These are phyloP conservation scores for Steinernema hermaphroditum DNA, from an alignment of 2,888 invertebrate genomes.

Conservation along the genomic window DNA sequence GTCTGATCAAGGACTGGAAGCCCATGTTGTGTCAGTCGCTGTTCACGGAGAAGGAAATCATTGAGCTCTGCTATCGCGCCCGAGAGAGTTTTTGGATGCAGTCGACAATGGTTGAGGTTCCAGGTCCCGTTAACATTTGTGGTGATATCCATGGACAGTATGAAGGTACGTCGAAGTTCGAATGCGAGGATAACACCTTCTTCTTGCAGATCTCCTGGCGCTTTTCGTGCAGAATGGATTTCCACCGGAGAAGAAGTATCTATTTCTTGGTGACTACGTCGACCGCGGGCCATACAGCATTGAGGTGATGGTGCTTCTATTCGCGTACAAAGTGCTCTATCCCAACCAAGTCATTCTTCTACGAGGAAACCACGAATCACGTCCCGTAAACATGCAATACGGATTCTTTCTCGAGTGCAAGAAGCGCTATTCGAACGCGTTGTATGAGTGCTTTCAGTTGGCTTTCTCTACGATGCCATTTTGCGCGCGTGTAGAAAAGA, in stretches of 20 bases:
- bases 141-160: slow-evolving; percentile 98
- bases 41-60: slow-evolving; percentile 51
- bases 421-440: slow-evolving; percentile 72
- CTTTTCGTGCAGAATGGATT: slow-evolving; percentile 57
- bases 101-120: slow-evolving; percentile 69
- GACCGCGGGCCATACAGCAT: slow-evolving; percentile 86
- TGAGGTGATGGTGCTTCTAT: slow-evolving; percentile 74
- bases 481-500: slow-evolving; percentile 87
- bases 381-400: slow-evolving; percentile 72
- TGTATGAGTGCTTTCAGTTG: slow-evolving; percentile 57
- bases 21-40: slow-evolving; percentile 40
- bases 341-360: slow-evolving; percentile 85
- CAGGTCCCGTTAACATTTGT: slow-evolving; percentile 95
- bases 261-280: slow-evolving; percentile 94
- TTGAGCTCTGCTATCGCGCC: slow-evolving; percentile 55
- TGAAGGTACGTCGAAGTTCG: too few relatives aligned
- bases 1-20: slow-evolving; percentile 35
- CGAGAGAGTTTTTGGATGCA: slow-evolving; percentile 56
- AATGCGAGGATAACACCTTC: too few relatives aligned
- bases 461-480: slow-evolving; percentile 93
- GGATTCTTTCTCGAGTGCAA: slow-evolving; percentile 71
- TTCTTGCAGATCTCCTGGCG: slow-evolving; percentile 54
- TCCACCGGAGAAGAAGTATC: slow-evolving; percentile 84
- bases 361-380: slow-evolving; percentile 95
- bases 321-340: slow-evolving; percentile 85